Base-by-base conservation (phyloP, 2,113 vertebrate genomes). In the Uria aalge region DNA sequence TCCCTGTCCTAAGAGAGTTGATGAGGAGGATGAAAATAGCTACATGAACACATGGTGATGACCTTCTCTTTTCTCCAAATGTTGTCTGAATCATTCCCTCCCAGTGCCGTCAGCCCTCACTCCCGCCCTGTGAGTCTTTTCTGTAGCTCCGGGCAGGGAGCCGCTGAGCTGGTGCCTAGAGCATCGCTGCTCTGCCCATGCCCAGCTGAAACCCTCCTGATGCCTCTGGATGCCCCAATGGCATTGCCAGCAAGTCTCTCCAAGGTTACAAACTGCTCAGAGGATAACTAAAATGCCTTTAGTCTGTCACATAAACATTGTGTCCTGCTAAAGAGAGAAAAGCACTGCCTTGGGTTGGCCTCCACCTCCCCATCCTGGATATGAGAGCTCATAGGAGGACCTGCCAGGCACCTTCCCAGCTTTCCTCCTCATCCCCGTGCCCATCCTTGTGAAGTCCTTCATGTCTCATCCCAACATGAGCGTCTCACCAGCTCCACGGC, bases 401-500 rank as follows among this genome's bases (percentile, higher is more conserved):
- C 56, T 38, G 6, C 41, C 32, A 67, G 26, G 30, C 29, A 74
- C 26, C 30, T 68, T 59, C 30, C 40, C 11, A 6, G 20, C 40
- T 81, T 74, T 87, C 13, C 48, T 52, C 6, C 18, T 71, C 20
- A 29, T 36, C 52, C 43, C 15, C 34, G 15, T 29, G 20, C 40
- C 62, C 2, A 0, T 40, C 24, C 5, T 76, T 30, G 38, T 48
- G 73, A 41, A 53, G 36, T 23, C 34, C 68, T 15, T 82, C 27
- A 2, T 40, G 41, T 17, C 8, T 48, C 16, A 29, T 79, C 57
- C 22, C 57, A 45, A 11, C 2, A 0, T 2, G 5, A 52, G 11
- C 22, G 0, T 48, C 60, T n/a, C 0, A 0, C 43, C 48, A 84
- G 26, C 1, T 3, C 24, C 29, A 38, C 3, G 7, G 80, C 18